Conservation (phyloP, 2,797 vertebrate genomes). For the Onychomys leucogaster region DNA sequence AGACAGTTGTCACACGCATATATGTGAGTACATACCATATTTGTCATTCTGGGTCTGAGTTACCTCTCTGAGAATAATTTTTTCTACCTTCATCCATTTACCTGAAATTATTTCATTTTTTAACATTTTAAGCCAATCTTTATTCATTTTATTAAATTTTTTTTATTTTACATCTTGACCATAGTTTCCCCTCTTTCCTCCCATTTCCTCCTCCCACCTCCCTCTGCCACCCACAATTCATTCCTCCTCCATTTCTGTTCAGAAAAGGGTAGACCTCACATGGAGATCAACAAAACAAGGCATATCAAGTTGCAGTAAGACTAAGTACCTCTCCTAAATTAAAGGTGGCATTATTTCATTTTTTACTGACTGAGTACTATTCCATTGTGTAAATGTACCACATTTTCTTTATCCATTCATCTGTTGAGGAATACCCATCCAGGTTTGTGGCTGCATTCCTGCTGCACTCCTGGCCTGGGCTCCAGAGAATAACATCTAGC, state of each 20-base stretch:
- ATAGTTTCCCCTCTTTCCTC: background rate
- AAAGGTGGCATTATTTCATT: background rate
- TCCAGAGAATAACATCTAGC: too few relatives aligned
- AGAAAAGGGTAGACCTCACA: background rate
- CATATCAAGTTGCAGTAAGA: background rate
- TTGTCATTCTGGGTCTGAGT: too few relatives aligned
- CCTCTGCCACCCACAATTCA: fast-evolving
- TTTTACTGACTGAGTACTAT: background rate
- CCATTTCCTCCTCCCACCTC: background rate
- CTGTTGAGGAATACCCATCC: background rate
- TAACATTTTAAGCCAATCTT: background rate
- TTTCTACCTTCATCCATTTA: background rate
- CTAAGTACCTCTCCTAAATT: background rate
- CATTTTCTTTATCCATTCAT: background rate
- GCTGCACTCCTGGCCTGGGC: too few relatives aligned
- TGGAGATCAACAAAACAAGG: background rate
- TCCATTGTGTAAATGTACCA: background rate
- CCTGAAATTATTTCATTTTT: background rate
- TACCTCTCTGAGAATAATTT: background rate
- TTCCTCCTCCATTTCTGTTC: background rate
- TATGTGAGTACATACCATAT: too few relatives aligned
- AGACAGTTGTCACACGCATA: background rate
- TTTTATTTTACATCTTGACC: background rate
- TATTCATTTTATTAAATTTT: background rate
- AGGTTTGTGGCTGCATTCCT: background rate